A percentile compares a stretch with the other conserved stretches of the same genome.
These are phyloP conservation scores for Caenorhabditis drosophilae DNA, from an alignment of 2,888 invertebrate species.

Conservation along the genomic window DNA sequence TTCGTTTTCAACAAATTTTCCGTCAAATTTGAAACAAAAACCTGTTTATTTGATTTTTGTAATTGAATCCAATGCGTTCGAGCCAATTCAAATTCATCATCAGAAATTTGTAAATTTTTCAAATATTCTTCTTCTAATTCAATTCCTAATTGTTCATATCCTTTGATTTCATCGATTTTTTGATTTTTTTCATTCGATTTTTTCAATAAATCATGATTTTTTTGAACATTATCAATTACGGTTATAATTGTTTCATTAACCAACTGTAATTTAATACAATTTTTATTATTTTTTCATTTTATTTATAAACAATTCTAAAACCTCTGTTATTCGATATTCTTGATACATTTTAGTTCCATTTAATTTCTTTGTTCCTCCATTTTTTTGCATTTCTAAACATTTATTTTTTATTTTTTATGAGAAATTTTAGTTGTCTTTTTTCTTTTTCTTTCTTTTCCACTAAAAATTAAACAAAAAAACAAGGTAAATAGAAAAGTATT, in stretches of 20 bases:
- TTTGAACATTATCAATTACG: constrained; percentile 32
- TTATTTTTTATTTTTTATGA: background rate
- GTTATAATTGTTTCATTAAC: constrained; percentile 39
- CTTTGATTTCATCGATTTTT: constrained; percentile 12
- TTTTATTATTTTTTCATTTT: background rate
- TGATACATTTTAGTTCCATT: constrained; percentile 32
- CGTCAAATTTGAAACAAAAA: constrained; percentile 3
- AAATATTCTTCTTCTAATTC: constrained; percentile 11
- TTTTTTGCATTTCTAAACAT: constrained; percentile 1
- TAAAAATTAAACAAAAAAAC: background rate
- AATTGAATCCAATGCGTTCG: constrained; percentile 65
- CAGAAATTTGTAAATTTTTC: constrained; percentile 10
- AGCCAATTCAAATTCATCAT: constrained; percentile 45
- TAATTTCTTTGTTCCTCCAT: background rate
- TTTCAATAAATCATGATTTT: constrained; percentile 15
- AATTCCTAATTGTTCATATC: constrained; percentile 15
- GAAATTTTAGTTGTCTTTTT: background rate
- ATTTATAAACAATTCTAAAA: constrained; percentile 8
- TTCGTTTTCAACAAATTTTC: background rate
- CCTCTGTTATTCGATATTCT: constrained; percentile 36
- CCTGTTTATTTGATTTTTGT: constrained; percentile 61
- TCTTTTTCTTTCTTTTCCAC: background rate
- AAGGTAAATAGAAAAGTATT: background rate
- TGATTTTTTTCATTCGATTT: constrained; percentile 8
- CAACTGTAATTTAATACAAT: constrained; percentile 22